Percentiles rank a stretch among this genome's conserved stretches.
Evolutionary conservation across 2,797 vertebrate species (phyloP).

Genomic region (Simalia tracyae): DNA sequence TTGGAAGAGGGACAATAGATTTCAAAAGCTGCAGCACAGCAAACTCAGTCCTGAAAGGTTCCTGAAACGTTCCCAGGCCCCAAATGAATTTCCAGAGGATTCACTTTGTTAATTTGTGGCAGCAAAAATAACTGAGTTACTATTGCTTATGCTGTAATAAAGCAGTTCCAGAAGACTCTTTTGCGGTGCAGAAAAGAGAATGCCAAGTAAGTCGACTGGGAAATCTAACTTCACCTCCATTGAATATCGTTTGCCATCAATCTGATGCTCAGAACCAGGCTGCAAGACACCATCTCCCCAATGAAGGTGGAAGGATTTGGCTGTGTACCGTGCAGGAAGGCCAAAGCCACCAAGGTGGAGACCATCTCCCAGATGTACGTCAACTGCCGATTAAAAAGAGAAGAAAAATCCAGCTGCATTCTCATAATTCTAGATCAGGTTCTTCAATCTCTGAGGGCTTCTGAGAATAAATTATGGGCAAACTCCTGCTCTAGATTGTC

Average conservation of each 20-base stretch:
- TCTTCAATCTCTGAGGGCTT: neutral
- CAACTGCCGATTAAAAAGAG: neutral
- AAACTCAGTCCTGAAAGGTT: neutral
- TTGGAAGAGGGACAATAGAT: neutral
- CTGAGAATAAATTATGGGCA: neutral
- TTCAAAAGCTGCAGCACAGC: neutral
- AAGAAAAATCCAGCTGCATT: neutral
- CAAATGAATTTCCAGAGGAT: neutral
- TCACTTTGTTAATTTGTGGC: neutral
- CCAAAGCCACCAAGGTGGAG: neutral
- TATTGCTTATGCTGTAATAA: neutral
- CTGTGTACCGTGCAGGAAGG: neutral
- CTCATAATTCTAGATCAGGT: neutral
- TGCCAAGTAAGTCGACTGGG: neutral
- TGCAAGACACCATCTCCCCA: conserved; percentile 6
- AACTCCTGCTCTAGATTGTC: no score
- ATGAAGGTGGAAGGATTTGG: conserved; percentile 18
- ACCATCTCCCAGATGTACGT: neutral
- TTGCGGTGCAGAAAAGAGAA: neutral
- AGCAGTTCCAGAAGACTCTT: neutral
- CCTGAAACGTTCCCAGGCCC: no score
- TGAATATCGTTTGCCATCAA: conserved; percentile 5
- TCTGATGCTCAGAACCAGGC: conserved; percentile 14
- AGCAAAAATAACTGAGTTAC: neutral
- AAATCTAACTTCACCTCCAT: conserved; percentile 22